phyloP scores from a whole-genome alignment of 2,888 invertebrate genomes.

The Acrocyrtus sp. region DNA sequence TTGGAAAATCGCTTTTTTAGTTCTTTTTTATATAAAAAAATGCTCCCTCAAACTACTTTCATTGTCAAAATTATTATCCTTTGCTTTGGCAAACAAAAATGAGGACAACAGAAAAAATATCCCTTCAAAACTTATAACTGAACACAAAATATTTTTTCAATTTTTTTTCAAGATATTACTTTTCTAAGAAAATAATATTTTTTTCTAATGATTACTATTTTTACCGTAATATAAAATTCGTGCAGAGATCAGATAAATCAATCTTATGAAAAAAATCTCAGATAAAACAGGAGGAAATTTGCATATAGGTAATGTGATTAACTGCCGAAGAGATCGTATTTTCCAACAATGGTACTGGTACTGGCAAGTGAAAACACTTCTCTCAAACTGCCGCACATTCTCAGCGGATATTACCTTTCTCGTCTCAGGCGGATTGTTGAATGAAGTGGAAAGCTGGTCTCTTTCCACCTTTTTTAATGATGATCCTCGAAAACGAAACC shows the following conservation, averaged over 20 bases:
- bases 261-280: conserved; percentile 5
- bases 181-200: background rate
- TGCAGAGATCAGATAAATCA: background rate
- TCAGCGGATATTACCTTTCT: conserved; percentile 19
- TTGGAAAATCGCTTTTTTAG: no score
- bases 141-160: conserved; percentile 1
- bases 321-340: background rate
- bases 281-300: no score
- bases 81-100: no score
- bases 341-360: conserved; percentile 10
- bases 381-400: background rate
- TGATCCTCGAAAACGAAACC: conserved; percentile 20
- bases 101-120: no score
- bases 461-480: conserved; percentile 50
- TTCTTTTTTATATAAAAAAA: no score
- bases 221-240: background rate
- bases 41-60: no score
- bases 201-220: background rate
- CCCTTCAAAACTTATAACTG: no score
- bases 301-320: conserved; percentile 6
- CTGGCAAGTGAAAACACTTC: background rate
- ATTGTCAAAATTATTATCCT: no score
- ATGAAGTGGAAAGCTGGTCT: conserved; percentile 39
- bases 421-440: conserved; percentile 43
- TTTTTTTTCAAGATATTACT: background rate